Evolutionary conservation across 2,888 invertebrate species (phyloP).

Genomic region (Pherbina coryleti): DNA sequence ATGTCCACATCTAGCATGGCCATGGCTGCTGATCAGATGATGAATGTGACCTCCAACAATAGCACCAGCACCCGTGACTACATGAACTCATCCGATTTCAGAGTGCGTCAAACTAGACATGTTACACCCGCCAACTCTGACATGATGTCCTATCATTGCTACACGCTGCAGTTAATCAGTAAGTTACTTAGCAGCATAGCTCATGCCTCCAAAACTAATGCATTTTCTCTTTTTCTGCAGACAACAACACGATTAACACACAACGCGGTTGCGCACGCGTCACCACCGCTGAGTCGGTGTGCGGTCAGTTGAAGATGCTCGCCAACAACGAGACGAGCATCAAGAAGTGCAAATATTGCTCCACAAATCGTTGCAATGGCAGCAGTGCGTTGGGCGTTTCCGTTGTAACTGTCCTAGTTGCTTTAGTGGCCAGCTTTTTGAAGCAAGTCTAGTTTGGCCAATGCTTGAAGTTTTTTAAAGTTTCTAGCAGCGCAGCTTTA

Average conservation of each 20-base stretch:
- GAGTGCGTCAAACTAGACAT: slow-evolving; percentile 48
- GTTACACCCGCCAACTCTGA: slow-evolving; percentile 30
- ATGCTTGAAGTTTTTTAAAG: no score
- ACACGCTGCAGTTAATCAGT: slow-evolving; percentile 56
- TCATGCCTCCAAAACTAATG: not conserved
- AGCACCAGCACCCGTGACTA: slow-evolving; percentile 34
- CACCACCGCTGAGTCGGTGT: slow-evolving; percentile 53
- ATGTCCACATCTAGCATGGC: not conserved
- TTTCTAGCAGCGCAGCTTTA: not conserved
- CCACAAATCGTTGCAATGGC: slow-evolving; percentile 60
- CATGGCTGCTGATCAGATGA: no score
- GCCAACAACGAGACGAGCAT: slow-evolving; percentile 41
- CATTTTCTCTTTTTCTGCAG: slow-evolving; percentile 46
- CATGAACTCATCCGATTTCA: slow-evolving; percentile 44
- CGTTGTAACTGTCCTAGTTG: slow-evolving; percentile 55
- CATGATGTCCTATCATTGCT: slow-evolving; percentile 59
- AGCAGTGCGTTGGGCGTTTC: slow-evolving; percentile 57
- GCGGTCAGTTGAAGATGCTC: slow-evolving; percentile 48
- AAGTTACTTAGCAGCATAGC: slow-evolving; percentile 34
- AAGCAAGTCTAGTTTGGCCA: slow-evolving; percentile 45
- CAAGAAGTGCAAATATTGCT: slow-evolving; percentile 58
- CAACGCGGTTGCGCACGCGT: slow-evolving; percentile 64
- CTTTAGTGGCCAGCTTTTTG: slow-evolving; percentile 54
- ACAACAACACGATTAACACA: slow-evolving; percentile 49
- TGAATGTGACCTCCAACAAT: not conserved